Conservation (phyloP, 1,140 invertebrate species). For the Drosophila sproati region DNA sequence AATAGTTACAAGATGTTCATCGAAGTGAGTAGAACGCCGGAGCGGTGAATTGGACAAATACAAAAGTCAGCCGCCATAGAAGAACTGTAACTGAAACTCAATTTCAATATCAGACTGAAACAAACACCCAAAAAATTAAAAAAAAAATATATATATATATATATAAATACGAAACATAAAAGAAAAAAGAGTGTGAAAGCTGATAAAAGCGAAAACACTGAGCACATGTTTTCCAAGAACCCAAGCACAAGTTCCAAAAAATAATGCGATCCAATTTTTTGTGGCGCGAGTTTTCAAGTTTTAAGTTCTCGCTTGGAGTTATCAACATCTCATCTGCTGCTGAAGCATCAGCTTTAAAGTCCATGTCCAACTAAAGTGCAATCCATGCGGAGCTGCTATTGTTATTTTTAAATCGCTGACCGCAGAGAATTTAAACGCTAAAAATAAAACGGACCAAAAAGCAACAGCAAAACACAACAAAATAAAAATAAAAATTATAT, state of each 20-base stretch:
- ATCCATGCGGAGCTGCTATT: conserved; percentile 61
- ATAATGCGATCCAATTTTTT: conserved; percentile 9
- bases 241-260: conserved; percentile 27
- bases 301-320: background rate
- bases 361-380: conserved; percentile 56
- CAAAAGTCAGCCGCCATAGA: conserved; percentile 52
- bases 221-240: conserved; percentile 24
- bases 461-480: conserved; percentile 19
- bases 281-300: conserved; percentile 24
- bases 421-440: conserved; percentile 66
- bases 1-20: conserved; percentile 84
- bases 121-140: conserved; percentile 32
- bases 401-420: conserved; percentile 79
- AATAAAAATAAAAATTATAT: conserved; percentile 53
- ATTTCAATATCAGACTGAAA: conserved; percentile 39
- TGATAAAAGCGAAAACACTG: conserved; percentile 23
- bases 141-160: conserved; percentile 7
- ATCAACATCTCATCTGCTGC: background rate
- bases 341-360: conserved; percentile 24
- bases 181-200: conserved; percentile 31
- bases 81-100: conserved; percentile 53
- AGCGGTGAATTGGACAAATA: conserved; percentile 71
- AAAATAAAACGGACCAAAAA: conserved; percentile 65
- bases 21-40: conserved; percentile 83
- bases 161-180: too few species aligned